Conservation (phyloP, 1,140 invertebrate genomes). For the Tetramorium simillimum region DNA sequence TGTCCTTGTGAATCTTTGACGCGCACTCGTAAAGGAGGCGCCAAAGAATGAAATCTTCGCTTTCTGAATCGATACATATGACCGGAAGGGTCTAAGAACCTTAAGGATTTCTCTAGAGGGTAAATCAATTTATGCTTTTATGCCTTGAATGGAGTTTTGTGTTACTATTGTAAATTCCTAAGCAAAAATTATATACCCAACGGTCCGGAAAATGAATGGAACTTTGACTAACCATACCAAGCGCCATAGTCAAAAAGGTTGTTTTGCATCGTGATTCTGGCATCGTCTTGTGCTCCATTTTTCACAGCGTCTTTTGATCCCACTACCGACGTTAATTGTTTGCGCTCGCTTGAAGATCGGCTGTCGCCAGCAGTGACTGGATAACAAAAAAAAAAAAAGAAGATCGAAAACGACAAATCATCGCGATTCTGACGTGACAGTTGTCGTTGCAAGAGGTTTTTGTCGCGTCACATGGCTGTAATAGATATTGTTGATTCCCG, state of each 20-base stretch:
- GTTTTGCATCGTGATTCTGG: neutral
- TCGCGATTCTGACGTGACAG: slow-evolving; percentile 29
- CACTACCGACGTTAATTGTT: slow-evolving; percentile 59
- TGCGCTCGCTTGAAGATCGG: slow-evolving; percentile 20
- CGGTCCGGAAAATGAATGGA: neutral
- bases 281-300: neutral
- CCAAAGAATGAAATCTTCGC: slow-evolving; percentile 7
- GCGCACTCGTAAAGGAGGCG: neutral
- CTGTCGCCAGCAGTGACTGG: slow-evolving; percentile 8
- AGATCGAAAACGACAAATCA: slow-evolving; percentile 41
- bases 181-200: neutral
- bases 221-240: neutral
- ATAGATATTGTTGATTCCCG: slow-evolving; percentile 36
- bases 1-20: slow-evolving; percentile 10
- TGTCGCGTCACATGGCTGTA: slow-evolving; percentile 8
- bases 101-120: neutral
- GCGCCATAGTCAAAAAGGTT: neutral
- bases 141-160: neutral
- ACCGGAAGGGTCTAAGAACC: neutral
- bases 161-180: neutral
- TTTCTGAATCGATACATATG: slow-evolving; percentile 11
- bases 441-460: slow-evolving; percentile 38
- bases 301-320: neutral
- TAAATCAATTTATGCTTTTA: neutral
- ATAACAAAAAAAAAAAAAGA: neutral